A percentile compares a stretch with the other conserved stretches of the same genome.
These are phyloP conservation scores for Cromileptes altivelis DNA, from an alignment of 2,113 vertebrate genomes.

Conservation along the genomic window DNA sequence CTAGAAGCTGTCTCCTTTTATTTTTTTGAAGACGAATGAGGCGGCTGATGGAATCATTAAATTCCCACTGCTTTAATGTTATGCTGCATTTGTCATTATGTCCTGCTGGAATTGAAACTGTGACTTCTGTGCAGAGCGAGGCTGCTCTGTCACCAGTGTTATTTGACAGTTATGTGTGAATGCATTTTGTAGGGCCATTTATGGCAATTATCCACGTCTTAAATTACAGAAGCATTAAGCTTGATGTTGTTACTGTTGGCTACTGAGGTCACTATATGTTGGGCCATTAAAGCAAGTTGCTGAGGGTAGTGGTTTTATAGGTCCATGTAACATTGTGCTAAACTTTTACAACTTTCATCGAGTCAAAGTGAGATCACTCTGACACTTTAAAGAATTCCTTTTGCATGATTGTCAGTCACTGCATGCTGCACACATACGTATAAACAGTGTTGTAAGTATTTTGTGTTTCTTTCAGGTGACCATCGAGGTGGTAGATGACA, in stretches of 20 bases:
- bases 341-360: neutral
- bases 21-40: no score
- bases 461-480: constrained; percentile 84
- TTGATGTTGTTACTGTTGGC: neutral
- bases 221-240: neutral
- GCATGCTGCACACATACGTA: no score
- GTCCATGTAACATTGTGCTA: neutral
- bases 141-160: neutral
- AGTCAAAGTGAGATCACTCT: neutral
- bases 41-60: no score
- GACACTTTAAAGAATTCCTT: no score
- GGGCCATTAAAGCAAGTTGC: neutral
- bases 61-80: no score
- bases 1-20: no score
- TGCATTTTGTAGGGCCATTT: neutral
- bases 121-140: neutral
- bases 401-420: no score
- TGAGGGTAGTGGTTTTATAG: neutral
- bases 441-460: neutral
- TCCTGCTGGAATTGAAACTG: neutral
- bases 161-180: constrained; percentile 13
- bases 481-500: constrained; percentile 89
- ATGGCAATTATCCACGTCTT: neutral
- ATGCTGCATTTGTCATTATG: no score
- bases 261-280: neutral